Base-by-base conservation (phyloP, 2,113 vertebrate genomes). In the Collichthys lucidus region DNA sequence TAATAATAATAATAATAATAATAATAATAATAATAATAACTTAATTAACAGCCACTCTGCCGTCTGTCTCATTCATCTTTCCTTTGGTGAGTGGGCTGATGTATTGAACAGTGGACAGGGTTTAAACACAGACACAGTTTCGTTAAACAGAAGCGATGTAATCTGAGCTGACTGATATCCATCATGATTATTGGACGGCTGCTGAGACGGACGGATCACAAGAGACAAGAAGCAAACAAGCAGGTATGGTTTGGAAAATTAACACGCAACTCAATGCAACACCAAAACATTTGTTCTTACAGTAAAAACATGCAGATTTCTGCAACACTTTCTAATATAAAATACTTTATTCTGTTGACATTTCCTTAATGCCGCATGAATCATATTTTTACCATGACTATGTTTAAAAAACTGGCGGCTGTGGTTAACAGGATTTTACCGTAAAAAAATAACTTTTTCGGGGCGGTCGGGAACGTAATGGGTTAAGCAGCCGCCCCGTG, bases 121-220 rank as follows among this genome's bases (percentile, higher is more conserved):
- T 67, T 88, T 50, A 76, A 64, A 76, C 55, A 57, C 53, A 47
- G 7, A 59, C 63, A 42, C 49, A 50, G 52, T 24, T 63, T 71
- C 60, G 71, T 79, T 72, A 77, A 60, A 73, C 61, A 11, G 31
- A 76, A 50, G 60, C n/a, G 60, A 63, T 35, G 72, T 26, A 77
- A 73, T 77, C 26, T 46, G 80, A 76, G 46, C 40, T 46, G 42
- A 80, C 3, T 0, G 35, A 69, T 52, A 63, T 40, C 40, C 57
- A 49, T 69, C 52, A 35, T 22, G 55, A 35, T 55, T 53, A 78
- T 40, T 35, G 24, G 49, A 75, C n/a, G 29, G 62, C 26, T 52
- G 69, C 10, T 59, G 72, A 61, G 59, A 68, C 3, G 20, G 56
- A 44, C 35, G 35, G 11, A 59, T 46, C 65, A n/a, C 61, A 50